Evolutionary conservation across 2,797 vertebrate genomes (phyloP).

Genomic region (Diplodus sargus): DNA sequence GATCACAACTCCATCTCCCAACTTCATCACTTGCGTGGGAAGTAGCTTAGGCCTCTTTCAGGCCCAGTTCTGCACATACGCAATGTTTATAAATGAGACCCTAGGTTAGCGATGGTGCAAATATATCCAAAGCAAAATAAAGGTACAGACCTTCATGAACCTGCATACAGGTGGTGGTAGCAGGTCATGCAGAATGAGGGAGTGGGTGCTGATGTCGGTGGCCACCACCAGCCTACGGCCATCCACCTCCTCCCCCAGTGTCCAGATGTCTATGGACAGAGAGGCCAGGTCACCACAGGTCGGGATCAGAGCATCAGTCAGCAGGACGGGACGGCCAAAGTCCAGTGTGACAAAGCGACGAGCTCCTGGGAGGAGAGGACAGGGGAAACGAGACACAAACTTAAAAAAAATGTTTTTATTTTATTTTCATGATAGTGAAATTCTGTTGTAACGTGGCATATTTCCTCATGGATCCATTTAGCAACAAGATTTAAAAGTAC

Average conservation of each 20-base stretch:
- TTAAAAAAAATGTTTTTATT: neutral
- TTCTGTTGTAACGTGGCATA: neutral
- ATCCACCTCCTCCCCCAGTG: slow-evolving; percentile 97
- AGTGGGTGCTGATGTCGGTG: slow-evolving; percentile 99
- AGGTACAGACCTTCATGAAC: slow-evolving; percentile 96
- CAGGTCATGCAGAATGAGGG: slow-evolving; percentile 96
- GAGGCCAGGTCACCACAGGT: slow-evolving; percentile 97
- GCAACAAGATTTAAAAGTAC: neutral
- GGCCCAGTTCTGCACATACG: too few species aligned
- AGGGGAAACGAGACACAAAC: neutral
- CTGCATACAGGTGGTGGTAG: slow-evolving; percentile 97
- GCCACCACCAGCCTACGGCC: slow-evolving; percentile 96
- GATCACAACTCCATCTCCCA: too few species aligned
- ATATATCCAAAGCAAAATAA: slow-evolving; percentile 10
- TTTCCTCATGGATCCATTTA: neutral
- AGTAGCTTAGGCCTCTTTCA: too few species aligned
- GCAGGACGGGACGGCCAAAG: slow-evolving; percentile 94
- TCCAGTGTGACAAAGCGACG: slow-evolving; percentile 97
- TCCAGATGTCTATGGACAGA: slow-evolving; percentile 99
- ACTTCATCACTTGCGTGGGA: too few species aligned
- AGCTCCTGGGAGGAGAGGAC: slow-evolving; percentile 86
- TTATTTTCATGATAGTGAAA: neutral
- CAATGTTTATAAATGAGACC: too few species aligned
- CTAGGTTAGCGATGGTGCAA: neutral
- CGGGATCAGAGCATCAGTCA: slow-evolving; percentile 96